phyloP scores from a whole-genome alignment of 2,113 vertebrate species.

The Bothrops jararaca region DNA sequence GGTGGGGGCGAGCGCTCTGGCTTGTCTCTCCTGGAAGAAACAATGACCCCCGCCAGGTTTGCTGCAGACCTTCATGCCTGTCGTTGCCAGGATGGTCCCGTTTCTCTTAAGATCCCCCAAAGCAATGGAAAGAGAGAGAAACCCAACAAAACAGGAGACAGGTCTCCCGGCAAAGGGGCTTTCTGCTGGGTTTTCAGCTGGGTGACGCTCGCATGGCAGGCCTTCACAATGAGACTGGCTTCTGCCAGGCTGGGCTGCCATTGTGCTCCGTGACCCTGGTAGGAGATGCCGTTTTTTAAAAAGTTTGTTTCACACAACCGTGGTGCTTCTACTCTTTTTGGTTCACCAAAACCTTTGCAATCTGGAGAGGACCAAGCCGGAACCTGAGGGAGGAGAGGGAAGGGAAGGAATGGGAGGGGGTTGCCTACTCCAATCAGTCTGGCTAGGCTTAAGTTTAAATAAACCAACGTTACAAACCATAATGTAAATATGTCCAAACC shows the following conservation, averaged over 20 bases:
- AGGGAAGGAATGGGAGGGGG: not conserved
- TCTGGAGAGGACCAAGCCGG: not conserved
- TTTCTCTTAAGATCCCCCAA: not conserved
- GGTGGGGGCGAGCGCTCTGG: not conserved
- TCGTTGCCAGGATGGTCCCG: too few relatives aligned
- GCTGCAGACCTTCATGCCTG: not conserved
- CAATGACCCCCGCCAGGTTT: not conserved
- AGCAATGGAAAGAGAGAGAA: not conserved
- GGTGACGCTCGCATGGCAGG: not conserved
- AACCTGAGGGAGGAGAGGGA: not conserved
- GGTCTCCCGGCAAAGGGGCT: not conserved
- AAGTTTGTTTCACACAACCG: not conserved
- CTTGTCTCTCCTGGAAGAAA: constrained; percentile 8
- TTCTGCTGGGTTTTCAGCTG: not conserved
- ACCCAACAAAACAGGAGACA: not conserved
- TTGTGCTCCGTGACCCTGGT: not conserved
- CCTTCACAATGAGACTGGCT: not conserved
- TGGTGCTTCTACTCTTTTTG: not conserved
- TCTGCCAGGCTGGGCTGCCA: not conserved
- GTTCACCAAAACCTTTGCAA: not conserved
- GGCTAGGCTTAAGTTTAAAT: not conserved
- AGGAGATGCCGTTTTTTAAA: not conserved
- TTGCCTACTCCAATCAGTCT: not conserved
- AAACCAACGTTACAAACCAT: not conserved
- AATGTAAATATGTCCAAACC: not conserved